A percentile compares a stretch with the other conserved stretches of the same genome.
These are phyloP conservation scores for Cotesia vestalis DNA, from an alignment of 1,140 invertebrate species.

Conservation along the genomic window DNA sequence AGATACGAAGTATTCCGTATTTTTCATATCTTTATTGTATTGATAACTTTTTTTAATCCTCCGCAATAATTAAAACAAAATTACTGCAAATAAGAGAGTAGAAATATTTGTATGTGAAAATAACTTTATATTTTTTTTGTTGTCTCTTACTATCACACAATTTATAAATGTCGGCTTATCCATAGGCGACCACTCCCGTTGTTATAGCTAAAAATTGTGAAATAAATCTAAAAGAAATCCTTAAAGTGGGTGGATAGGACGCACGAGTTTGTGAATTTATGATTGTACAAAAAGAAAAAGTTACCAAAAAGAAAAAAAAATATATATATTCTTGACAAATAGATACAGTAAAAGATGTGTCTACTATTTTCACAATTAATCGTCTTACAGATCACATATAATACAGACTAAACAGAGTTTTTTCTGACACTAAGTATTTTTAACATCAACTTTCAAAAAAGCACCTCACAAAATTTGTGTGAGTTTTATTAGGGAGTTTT, in stretches of 20 bases:
- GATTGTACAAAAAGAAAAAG: conserved; percentile 18
- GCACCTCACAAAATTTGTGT: no score
- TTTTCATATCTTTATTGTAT: no score
- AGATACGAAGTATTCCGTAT: no score
- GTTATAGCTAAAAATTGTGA: conserved; percentile 38
- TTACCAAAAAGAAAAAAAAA: conserved; percentile 6
- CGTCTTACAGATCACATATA: no score
- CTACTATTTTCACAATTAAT: no score
- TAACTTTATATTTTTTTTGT: not conserved
- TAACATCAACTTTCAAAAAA: no score
- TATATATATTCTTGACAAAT: conserved; percentile 8
- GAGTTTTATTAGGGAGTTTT: no score
- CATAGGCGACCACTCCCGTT: conserved; percentile 29
- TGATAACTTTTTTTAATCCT: no score
- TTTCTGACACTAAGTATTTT: no score
- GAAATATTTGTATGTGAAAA: no score
- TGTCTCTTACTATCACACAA: not conserved
- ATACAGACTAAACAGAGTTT: no score
- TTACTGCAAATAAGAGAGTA: not conserved
- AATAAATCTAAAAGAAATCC: conserved; percentile 38
- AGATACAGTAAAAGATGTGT: no score
- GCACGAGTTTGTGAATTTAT: conserved; percentile 23
- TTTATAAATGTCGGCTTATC: conserved; percentile 39
- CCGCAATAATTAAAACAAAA: not conserved
- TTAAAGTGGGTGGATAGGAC: conserved; percentile 34